Percentiles rank a stretch among this genome's conserved stretches.
These are phyloP conservation scores for Sebastes miniatus DNA, from an alignment of 2,797 vertebrate genomes.

Conservation along the genomic window DNA sequence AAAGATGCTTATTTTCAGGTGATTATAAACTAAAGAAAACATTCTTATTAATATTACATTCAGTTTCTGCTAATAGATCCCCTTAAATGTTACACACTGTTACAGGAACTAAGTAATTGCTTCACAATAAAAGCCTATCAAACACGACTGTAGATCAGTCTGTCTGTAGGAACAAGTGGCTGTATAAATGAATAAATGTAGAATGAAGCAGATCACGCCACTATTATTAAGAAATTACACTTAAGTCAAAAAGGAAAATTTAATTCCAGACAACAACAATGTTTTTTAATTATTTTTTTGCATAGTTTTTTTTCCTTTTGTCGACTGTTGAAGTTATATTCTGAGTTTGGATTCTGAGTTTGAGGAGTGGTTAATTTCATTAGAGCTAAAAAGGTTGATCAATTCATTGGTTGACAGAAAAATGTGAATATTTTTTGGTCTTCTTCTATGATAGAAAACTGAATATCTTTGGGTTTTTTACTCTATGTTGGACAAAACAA, in stretches of 20 bases:
- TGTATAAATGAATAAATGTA: not conserved
- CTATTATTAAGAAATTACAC: not conserved
- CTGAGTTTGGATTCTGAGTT: not conserved
- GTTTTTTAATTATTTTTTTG: not conserved
- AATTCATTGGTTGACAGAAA: not conserved
- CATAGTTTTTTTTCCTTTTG: accelerated
- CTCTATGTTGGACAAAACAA: not conserved
- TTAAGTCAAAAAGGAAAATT: not conserved
- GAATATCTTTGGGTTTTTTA: not conserved
- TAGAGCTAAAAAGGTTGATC: not conserved
- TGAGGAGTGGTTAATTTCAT: not conserved
- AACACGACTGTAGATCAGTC: not conserved
- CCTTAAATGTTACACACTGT: not conserved
- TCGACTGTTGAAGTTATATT: not conserved
- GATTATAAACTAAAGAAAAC: too few relatives aligned
- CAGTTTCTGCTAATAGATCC: too few relatives aligned
- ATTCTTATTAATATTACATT: too few relatives aligned
- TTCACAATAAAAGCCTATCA: not conserved
- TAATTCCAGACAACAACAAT: too few relatives aligned
- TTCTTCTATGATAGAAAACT: not conserved
- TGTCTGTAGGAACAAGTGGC: not conserved
- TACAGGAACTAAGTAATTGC: not conserved
- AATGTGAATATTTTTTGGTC: not conserved
- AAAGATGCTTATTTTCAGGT: not conserved
- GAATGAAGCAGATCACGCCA: not conserved